Evolutionary conservation across 2,888 invertebrate species (phyloP).

Genomic region (Morpho deidamia): DNA sequence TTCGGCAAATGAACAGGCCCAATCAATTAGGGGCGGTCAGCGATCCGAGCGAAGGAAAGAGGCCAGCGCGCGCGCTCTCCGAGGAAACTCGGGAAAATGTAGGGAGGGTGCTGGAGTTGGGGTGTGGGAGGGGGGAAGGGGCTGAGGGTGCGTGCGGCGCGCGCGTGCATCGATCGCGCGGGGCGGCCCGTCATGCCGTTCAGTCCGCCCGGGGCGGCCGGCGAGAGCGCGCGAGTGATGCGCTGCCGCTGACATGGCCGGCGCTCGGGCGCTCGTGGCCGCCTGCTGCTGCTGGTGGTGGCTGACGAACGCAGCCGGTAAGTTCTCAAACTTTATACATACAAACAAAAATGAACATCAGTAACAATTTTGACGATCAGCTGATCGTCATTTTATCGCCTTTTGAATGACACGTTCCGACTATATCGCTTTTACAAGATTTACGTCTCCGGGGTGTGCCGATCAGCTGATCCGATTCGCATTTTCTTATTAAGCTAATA

Average conservation of each 20-base stretch:
- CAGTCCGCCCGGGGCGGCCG: slow-evolving; percentile 77
- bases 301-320: slow-evolving; percentile 74
- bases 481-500: slow-evolving; percentile 12
- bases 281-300: slow-evolving; percentile 76
- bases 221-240: slow-evolving; percentile 76
- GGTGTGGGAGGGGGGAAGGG: slow-evolving; percentile 41
- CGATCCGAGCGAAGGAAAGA: slow-evolving; percentile 70
- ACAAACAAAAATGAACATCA: background rate
- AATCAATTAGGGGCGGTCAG: slow-evolving; percentile 78
- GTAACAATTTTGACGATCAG: slow-evolving; percentile 38
- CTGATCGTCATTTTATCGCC: slow-evolving; percentile 44
- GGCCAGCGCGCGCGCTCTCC: slow-evolving; percentile 80
- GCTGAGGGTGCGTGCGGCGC: slow-evolving; percentile 58
- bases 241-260: slow-evolving; percentile 76
- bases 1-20: slow-evolving; percentile 68
- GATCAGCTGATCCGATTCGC: slow-evolving; percentile 28
- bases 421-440: slow-evolving; percentile 37
- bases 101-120: slow-evolving; percentile 47
- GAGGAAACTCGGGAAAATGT: slow-evolving; percentile 72
- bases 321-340: slow-evolving; percentile 41
- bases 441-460: slow-evolving; percentile 32
- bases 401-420: slow-evolving; percentile 28
- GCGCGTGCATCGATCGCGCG: slow-evolving; percentile 58
- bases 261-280: slow-evolving; percentile 78
- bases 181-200: slow-evolving; percentile 34